These are phyloP conservation scores for Gymnoscelis rufifasciata DNA, from an alignment of 2,888 invertebrate species.

Conservation along the genomic window DNA sequence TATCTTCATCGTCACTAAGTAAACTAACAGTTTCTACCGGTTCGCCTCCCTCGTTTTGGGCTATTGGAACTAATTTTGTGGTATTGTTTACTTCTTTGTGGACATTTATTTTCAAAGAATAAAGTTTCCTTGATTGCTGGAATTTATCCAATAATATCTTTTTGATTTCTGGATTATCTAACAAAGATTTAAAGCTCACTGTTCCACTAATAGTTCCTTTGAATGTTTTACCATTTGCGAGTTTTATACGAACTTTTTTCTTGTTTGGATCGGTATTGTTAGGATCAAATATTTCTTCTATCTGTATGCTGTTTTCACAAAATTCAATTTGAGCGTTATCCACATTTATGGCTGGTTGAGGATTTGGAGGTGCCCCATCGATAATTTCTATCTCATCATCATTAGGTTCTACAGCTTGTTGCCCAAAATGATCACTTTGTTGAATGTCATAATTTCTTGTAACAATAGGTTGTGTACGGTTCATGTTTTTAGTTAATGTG, in stretches of 20 bases:
- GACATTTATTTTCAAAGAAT: slow-evolving; percentile 55
- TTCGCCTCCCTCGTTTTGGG: slow-evolving; percentile 33
- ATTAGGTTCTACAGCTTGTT: too few relatives aligned
- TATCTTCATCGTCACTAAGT: slow-evolving; percentile 65
- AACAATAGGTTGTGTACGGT: too few relatives aligned
- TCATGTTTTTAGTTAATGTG: too few relatives aligned
- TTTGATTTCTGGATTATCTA: slow-evolving; percentile 49
- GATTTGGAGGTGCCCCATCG: too few relatives aligned
- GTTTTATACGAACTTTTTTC: slow-evolving; percentile 46
- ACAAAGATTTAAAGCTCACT: slow-evolving; percentile 46
- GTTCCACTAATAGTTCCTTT: slow-evolving; percentile 57
- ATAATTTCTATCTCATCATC: too few relatives aligned
- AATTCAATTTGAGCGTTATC: slow-evolving; percentile 13
- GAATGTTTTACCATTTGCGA: slow-evolving; percentile 54
- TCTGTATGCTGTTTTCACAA: slow-evolving; percentile 36
- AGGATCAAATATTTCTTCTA: slow-evolving; percentile 42
- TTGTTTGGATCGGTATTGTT: slow-evolving; percentile 34
- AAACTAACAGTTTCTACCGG: slow-evolving; percentile 57
- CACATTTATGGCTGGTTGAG: too few relatives aligned
- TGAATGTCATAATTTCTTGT: too few relatives aligned
- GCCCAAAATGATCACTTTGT: too few relatives aligned
- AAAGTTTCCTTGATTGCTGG: slow-evolving; percentile 33
- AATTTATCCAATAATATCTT: slow-evolving; percentile 40
- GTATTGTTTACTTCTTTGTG: slow-evolving; percentile 27
- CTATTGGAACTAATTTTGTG: slow-evolving; percentile 30